These are phyloP conservation scores for Synanthedon vespiformis DNA, from an alignment of 2,888 invertebrate species.

Conservation along the genomic window DNA sequence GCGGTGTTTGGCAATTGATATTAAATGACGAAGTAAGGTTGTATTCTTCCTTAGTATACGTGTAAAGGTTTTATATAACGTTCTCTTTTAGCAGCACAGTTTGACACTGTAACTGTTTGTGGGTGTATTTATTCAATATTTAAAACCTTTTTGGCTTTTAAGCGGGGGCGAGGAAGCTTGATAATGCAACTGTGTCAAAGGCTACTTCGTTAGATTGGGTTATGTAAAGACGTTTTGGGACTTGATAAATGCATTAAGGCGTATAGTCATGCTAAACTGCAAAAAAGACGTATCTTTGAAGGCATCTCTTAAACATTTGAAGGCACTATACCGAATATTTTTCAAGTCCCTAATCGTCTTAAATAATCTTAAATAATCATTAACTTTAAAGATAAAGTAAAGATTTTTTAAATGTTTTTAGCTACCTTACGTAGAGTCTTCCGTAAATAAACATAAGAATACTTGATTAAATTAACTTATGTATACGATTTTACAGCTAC, in stretches of 20 bases:
- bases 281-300: too few species aligned
- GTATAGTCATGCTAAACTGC: too few species aligned
- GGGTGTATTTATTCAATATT: conserved; percentile 53
- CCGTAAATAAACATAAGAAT: too few species aligned
- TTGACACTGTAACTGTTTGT: conserved; percentile 37
- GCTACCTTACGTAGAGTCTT: too few species aligned
- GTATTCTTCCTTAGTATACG: not conserved
- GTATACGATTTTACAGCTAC: too few species aligned
- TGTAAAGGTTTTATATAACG: conserved; percentile 5
- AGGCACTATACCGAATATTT: too few species aligned
- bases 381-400: too few species aligned
- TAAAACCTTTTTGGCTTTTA: conserved; percentile 34
- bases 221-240: not conserved
- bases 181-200: conserved; percentile 50
- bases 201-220: conserved; percentile 16
- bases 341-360: too few species aligned
- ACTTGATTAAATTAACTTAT: not conserved
- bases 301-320: too few species aligned
- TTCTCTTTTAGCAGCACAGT: conserved; percentile 18
- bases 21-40: conserved; percentile 20
- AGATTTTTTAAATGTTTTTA: too few species aligned
- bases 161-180: conserved; percentile 39
- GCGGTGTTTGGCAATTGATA: conserved; percentile 51
- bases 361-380: too few species aligned
- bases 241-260: too few species aligned